Evolutionary conservation across 2,797 vertebrate genomes (phyloP).

Genomic region (Clamator glandarius): DNA sequence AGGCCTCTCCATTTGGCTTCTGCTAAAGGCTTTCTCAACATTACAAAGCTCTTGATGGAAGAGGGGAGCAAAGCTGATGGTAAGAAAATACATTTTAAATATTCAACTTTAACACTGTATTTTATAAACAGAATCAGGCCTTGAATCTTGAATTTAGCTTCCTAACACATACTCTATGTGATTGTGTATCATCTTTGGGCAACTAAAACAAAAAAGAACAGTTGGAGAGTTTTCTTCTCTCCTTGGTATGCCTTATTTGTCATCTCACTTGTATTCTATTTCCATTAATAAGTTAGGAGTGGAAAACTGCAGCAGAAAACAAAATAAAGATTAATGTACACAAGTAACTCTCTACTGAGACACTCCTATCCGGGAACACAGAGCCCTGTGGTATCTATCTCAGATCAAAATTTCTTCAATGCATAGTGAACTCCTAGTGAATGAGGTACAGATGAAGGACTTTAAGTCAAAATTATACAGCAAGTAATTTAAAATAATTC

Average conservation of each 20-base stretch:
- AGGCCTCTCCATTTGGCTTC: slow-evolving; percentile 92
- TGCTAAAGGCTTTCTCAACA: slow-evolving; percentile 90
- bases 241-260: neutral
- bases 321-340: neutral
- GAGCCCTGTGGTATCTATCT: neutral
- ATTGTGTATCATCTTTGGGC: neutral
- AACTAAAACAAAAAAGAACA: neutral
- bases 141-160: neutral
- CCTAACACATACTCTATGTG: rapidly evolving
- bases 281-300: neutral
- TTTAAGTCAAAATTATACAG: neutral
- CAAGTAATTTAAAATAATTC: neutral
- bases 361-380: too few species aligned
- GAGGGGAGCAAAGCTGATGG: slow-evolving; percentile 89
- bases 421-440: neutral
- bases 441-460: neutral
- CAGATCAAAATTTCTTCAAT: neutral
- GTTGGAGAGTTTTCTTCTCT: neutral
- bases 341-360: neutral
- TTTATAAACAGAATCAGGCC: neutral
- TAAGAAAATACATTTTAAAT: slow-evolving; percentile 66
- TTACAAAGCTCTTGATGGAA: slow-evolving; percentile 87
- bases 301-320: neutral
- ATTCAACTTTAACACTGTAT: neutral
- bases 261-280: neutral